Conservation (phyloP, 2,888 invertebrate genomes). For the Parasteatoda lunata region DNA sequence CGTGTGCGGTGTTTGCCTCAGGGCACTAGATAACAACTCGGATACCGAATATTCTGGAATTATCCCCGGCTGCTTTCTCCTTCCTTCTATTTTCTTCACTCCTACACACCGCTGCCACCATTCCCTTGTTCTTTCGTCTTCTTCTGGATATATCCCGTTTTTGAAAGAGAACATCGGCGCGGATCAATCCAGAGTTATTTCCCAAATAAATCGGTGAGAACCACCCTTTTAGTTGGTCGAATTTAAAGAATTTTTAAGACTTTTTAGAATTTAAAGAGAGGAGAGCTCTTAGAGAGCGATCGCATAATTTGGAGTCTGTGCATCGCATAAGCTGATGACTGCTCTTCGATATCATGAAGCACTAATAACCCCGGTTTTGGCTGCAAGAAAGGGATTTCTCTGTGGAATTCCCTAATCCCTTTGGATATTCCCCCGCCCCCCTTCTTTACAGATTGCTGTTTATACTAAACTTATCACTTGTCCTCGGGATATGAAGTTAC, state of each 20-base stretch:
- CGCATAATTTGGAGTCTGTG: conserved; percentile 41
- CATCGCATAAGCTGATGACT: conserved; percentile 44
- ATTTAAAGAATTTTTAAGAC: conserved; percentile 57
- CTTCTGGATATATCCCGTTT: conserved; percentile 4
- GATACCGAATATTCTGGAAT: conserved; percentile 65
- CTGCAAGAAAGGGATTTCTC: not conserved
- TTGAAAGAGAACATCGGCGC: conserved; percentile 25
- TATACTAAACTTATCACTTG: conserved; percentile 13
- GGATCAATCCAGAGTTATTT: conserved; percentile 39
- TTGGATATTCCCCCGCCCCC: not conserved
- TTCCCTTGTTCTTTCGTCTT: conserved; percentile 22
- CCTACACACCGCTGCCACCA: conserved; percentile 11
- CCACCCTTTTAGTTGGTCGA: conserved; percentile 52
- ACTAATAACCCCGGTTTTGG: conserved; percentile 33
- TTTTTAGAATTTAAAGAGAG: conserved; percentile 24
- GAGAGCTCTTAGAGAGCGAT: conserved; percentile 3
- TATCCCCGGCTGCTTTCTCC: conserved; percentile 46
- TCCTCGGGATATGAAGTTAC: conserved; percentile 4
- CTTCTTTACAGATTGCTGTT: conserved; percentile 1
- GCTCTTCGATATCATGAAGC: conserved; percentile 17
- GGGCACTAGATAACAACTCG: conserved; percentile 67
- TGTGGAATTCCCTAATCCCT: conserved; percentile 6
- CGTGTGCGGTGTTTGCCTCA: conserved; percentile 15
- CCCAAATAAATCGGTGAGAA: conserved; percentile 59
- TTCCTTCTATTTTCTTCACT: conserved; percentile 9